phyloP scores from a whole-genome alignment of 2,888 invertebrate genomes.

The Archips crataeganus region DNA sequence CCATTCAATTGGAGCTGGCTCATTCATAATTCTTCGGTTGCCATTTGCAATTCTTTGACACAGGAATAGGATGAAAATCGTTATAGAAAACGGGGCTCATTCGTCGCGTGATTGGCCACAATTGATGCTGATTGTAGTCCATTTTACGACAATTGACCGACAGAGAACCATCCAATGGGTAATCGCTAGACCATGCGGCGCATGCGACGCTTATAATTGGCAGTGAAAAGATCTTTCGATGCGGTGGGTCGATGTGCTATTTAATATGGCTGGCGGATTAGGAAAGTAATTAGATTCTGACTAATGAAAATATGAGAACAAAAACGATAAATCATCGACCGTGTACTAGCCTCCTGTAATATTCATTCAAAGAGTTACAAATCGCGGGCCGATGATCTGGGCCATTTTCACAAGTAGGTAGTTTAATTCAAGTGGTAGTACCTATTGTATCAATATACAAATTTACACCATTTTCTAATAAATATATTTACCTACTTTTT shows the following conservation, averaged over 20 bases:
- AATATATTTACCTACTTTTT: too few species aligned
- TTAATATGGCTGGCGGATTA: slow-evolving; percentile 24
- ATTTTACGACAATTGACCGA: slow-evolving; percentile 78
- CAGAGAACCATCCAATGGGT: slow-evolving; percentile 58
- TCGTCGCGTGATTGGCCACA: slow-evolving; percentile 67
- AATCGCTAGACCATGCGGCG: slow-evolving; percentile 69
- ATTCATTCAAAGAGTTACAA: too few species aligned
- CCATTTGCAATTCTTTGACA: slow-evolving; percentile 35
- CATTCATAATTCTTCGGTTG: background rate
- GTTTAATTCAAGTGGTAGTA: too few species aligned
- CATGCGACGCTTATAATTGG: slow-evolving; percentile 70
- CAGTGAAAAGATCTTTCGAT: slow-evolving; percentile 64
- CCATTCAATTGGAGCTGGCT: background rate
- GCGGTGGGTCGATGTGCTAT: slow-evolving; percentile 48
- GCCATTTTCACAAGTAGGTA: too few species aligned
- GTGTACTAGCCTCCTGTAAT: background rate
- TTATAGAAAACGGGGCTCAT: slow-evolving; percentile 53
- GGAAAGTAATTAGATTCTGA: slow-evolving; percentile 17
- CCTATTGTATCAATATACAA: too few species aligned
- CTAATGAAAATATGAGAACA: background rate
- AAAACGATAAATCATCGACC: background rate
- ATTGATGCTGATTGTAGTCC: slow-evolving; percentile 80
- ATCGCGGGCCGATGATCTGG: too few species aligned
- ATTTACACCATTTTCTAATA: too few species aligned
- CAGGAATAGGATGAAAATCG: slow-evolving; percentile 48